Evolutionary conservation across 2,888 invertebrate genomes (phyloP), one percentile per base, ranked within the genome.

Genomic region (Macrophya alboannulata): DNA sequence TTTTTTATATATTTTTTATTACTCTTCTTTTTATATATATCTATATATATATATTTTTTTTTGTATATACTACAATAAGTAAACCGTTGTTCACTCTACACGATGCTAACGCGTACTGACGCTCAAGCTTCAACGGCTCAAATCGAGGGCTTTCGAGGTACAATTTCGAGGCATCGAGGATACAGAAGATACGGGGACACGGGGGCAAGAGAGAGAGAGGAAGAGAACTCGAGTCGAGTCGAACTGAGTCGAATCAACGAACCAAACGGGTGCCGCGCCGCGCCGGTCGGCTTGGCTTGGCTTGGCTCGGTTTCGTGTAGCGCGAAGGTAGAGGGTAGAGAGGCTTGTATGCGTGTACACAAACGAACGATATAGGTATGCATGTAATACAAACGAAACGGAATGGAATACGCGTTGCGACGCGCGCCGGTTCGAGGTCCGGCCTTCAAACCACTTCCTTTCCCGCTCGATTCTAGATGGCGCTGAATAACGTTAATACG

Each of bases 381-480:
- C n/a, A n/a, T n/a, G n/a, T n/a, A n/a, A n/a, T n/a, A n/a, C n/a
- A n/a, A n/a, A n/a, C n/a, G n/a, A n/a, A n/a, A n/a, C n/a, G n/a
- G n/a, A n/a, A n/a, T n/a, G n/a, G n/a, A n/a, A n/a, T n/a, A n/a
- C n/a, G n/a, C n/a, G n/a, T n/a, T n/a, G n/a, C n/a, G n/a, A n/a
- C n/a, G n/a, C n/a, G n/a, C n/a, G 87, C 88, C 88, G 90, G 91
- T 65, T 65, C 31, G 31, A 31, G 3, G 3, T 31, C 3, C 92
- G 92, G 92, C 92, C 92, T 92, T 92, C 92, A 92, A 92, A 92
- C 91, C 88, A 86, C 89, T 90, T 90, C 90, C 92, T 92, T 92
- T 92, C 92, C 92, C 92, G 92, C 92, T 92, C 90, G 89, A 91
- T 92, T 91, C 88, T 89, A 92, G 92, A 91, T 89, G 92, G 90